A percentile compares a stretch with the other conserved stretches of the same genome.
Conservation (phyloP, 2,113 vertebrate genomes). For the Geococcyx californianus region DNA sequence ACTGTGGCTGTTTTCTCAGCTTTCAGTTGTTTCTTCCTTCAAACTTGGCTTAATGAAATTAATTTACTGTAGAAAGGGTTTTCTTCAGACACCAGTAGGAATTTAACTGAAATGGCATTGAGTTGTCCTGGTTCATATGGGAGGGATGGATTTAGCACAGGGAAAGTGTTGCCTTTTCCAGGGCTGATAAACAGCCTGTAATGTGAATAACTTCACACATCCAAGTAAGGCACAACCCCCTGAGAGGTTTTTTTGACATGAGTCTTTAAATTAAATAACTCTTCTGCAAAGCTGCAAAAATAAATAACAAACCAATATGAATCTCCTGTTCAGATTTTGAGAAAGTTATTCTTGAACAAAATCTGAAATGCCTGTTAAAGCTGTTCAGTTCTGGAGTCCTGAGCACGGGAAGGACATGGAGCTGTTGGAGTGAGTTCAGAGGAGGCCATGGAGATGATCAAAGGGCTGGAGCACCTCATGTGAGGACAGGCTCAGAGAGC, state of each 20-base stretch:
- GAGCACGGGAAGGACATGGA: too few species aligned
- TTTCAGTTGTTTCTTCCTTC: background rate
- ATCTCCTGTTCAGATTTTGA: background rate
- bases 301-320: background rate
- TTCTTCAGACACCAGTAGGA: background rate
- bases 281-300: background rate
- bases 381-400: too few species aligned
- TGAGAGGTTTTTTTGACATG: background rate
- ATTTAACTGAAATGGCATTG: background rate
- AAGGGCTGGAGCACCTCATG: too few species aligned
- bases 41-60: background rate
- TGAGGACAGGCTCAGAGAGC: too few species aligned
- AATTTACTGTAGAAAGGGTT: background rate
- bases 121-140: background rate
- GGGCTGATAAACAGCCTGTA: background rate
- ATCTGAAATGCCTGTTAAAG: background rate
- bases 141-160: background rate
- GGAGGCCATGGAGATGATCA: too few species aligned
- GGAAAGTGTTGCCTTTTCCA: background rate
- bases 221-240: background rate
- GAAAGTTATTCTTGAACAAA: background rate
- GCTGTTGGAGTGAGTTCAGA: too few species aligned
- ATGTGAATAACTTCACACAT: background rate
- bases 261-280: background rate
- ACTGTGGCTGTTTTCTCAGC: background rate